Evolutionary conservation across 2,888 invertebrate species (phyloP), one percentile per base, ranked within the genome.

Genomic region (Zhuqinia jingwanae): DNA sequence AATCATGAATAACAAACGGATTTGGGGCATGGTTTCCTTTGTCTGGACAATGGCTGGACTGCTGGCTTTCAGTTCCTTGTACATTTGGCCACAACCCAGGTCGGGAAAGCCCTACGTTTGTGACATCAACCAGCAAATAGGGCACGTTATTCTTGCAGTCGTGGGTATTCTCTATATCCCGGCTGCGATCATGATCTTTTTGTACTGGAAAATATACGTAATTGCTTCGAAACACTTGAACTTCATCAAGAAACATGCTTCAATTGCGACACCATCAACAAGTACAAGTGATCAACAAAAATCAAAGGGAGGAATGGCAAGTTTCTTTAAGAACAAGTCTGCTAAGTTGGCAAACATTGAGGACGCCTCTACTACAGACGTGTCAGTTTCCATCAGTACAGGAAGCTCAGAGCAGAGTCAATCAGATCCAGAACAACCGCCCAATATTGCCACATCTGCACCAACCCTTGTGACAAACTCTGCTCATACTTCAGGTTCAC

Each of bases 91-190:
- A 2, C 73, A 83, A 27, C 86, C 87, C 0, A 80, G 56, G 15
- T 17, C 70, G 13, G 27, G 20, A 15, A 42, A 47, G 2, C 68
- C 58, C 6, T 82, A 56, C 27, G 76, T 17, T 3, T 89, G 89
- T 45, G 53, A 53, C 15, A 77, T 89, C 42, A 89, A 89, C 30
- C 87, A 88, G 53, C 85, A 85, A 68, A 50, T 85, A 17, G 89
- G 88, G n/a, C 86, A 88, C 30, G 88, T 89, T 0, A 63, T 89
- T 5, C 65, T 89, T 0, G 88, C 88, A 13, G 87, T 84, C 3
- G 87, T 89, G 0, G 88, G 88, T 17, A 88, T 89, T n/a, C 70
- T 89, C 0, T 89, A 89, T 25, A 73, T 88, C 8, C 88, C 89
- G 13, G 86, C 88, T 0, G 27, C 42, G 0, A 45, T 89, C 30